Percentiles rank a stretch among this genome's conserved stretches.
Conservation (phyloP, 2,888 invertebrate species). For the Ptychoptera albimana region DNA sequence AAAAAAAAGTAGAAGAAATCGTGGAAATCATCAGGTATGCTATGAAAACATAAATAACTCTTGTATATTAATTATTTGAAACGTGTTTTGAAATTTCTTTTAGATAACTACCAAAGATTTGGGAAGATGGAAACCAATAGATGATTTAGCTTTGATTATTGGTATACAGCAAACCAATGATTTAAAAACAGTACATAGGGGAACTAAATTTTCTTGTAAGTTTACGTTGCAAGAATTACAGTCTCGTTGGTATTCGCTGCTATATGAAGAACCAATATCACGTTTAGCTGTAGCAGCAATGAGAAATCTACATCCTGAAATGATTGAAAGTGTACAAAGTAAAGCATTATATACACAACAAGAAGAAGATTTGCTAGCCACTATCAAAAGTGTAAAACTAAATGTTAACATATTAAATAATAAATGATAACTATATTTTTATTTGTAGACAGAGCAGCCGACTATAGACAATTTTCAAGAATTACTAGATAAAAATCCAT, state of each 20-base stretch:
- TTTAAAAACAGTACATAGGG: constrained; percentile 66
- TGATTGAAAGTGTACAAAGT: constrained; percentile 72
- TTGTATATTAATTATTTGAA: background rate
- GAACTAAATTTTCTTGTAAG: constrained; percentile 89
- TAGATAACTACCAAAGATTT: constrained; percentile 59
- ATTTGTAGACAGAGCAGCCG: constrained; percentile 48
- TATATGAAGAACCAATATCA: constrained; percentile 91
- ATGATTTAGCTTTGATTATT: constrained; percentile 85
- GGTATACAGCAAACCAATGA: constrained; percentile 87
- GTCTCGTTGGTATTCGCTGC: constrained; percentile 87
- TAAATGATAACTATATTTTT: constrained; percentile 11
- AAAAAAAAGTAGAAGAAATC: constrained; percentile 17
- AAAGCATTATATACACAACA: constrained; percentile 77
- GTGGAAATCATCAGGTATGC: constrained; percentile 18
- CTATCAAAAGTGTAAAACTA: constrained; percentile 51
- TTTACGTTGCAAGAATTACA: constrained; percentile 88
- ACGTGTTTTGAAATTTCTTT: background rate
- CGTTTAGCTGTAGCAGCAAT: constrained; percentile 84
- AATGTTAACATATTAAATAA: background rate
- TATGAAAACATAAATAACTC: background rate
- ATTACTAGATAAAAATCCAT: constrained; percentile 64
- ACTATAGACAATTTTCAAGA: constrained; percentile 69
- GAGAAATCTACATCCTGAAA: constrained; percentile 83
- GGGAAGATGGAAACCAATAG: constrained; percentile 93
- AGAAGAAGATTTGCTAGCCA: constrained; percentile 75